Evolutionary conservation across 53 echinoderm and acorn worm species (phyloP).

Genomic region (Echinometra lucunter): DNA sequence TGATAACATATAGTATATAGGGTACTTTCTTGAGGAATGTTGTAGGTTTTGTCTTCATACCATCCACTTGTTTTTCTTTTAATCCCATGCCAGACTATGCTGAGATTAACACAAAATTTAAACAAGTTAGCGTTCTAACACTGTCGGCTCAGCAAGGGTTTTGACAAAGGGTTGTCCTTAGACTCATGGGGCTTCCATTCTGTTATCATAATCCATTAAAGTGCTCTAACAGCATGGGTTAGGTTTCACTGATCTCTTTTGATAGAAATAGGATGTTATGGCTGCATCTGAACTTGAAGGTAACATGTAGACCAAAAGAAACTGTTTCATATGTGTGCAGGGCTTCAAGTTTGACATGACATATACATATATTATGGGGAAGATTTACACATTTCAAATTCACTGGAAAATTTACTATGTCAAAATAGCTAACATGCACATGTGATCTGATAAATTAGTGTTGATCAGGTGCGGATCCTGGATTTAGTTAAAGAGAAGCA

Average conservation of each 20-base stretch:
- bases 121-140: background rate
- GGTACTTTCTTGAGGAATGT: too few relatives aligned
- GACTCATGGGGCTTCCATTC: slow-evolving; percentile 2
- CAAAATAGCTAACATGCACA: too few relatives aligned
- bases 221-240: slow-evolving; percentile 4
- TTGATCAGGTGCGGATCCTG: too few relatives aligned
- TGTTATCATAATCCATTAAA: slow-evolving; percentile 1
- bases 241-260: background rate
- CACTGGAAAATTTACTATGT: too few relatives aligned
- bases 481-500: too few relatives aligned
- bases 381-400: too few relatives aligned
- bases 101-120: background rate
- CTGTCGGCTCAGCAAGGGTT: background rate
- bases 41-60: background rate
- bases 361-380: too few relatives aligned
- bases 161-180: slow-evolving; percentile 2
- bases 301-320: too few relatives aligned
- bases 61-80: background rate
- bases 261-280: slow-evolving; percentile 18
- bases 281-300: background rate
- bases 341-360: too few relatives aligned
- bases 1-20: too few relatives aligned
- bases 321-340: too few relatives aligned
- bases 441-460: too few relatives aligned
- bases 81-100: background rate